Conservation (phyloP, 30 jellyfish, hydroid and myxozoan species). For the Turritopsis dohrnii region DNA sequence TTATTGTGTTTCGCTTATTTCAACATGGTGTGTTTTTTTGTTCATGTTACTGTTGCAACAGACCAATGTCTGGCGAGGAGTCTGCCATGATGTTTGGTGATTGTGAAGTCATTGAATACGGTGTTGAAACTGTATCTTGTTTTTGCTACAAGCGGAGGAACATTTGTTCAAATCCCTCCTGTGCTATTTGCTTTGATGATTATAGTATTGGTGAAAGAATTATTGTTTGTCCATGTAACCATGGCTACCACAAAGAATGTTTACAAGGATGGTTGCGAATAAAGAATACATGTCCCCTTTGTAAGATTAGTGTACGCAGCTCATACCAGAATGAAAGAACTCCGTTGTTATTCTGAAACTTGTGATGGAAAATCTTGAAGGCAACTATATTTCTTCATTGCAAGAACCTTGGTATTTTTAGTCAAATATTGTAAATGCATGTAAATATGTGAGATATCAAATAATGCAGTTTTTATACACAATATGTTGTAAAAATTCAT, state of each 20-base stretch:
- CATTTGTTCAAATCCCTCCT: background rate
- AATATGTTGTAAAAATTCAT: no score
- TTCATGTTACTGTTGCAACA: no score
- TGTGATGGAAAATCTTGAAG: no score
- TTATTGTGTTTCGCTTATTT: no score
- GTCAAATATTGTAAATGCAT: no score
- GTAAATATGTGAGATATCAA: no score
- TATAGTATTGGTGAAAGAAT: slow-evolving; percentile 3
- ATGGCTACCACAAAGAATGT: slow-evolving; percentile 17
- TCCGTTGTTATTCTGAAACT: no score
- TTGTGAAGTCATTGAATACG: slow-evolving; percentile 5
- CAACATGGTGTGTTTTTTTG: no score
- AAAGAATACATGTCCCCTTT: slow-evolving; percentile 17
- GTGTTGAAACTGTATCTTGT: background rate
- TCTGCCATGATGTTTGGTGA: background rate
- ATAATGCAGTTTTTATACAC: no score
- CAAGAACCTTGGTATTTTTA: no score
- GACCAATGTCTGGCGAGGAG: background rate
- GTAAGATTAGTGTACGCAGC: background rate
- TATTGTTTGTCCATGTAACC: slow-evolving; percentile 17
- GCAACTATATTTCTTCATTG: no score
- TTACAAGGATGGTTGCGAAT: background rate
- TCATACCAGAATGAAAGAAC: background rate
- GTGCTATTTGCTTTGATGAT: slow-evolving; percentile 13
- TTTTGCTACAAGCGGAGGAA: background rate